phyloP scores from a whole-genome alignment of 2,888 invertebrate genomes.

The Andrena flavipes region DNA sequence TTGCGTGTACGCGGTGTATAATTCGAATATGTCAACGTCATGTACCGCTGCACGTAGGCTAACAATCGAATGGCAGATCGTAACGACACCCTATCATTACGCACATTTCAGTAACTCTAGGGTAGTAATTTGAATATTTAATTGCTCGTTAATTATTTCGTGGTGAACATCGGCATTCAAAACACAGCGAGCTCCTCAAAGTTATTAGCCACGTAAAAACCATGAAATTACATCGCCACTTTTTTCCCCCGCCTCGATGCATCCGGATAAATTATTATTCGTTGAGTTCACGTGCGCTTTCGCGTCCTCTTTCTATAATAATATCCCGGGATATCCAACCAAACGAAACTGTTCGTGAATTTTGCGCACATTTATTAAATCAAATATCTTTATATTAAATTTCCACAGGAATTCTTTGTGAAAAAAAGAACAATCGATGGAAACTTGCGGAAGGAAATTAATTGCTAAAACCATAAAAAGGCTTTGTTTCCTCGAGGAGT shows the following conservation, averaged over 20 bases:
- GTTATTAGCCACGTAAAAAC: neutral
- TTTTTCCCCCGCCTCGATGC: neutral
- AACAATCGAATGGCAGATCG: constrained; percentile 40
- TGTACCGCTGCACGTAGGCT: constrained; percentile 26
- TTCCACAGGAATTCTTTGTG: no score
- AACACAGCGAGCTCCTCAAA: neutral
- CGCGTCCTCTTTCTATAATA: no score
- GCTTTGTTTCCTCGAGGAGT: no score
- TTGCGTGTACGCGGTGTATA: constrained; percentile 38
- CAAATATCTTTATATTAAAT: no score
- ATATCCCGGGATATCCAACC: neutral
- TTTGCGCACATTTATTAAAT: neutral
- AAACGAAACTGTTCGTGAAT: neutral
- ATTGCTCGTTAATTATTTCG: constrained; percentile 21
- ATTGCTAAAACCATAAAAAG: no score
- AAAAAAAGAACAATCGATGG: no score
- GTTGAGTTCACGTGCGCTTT: no score
- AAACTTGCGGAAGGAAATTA: no score
- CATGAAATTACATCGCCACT: neutral
- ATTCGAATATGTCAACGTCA: constrained; percentile 60
- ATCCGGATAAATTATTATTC: neutral
- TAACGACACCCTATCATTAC: constrained; percentile 44
- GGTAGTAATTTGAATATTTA: constrained; percentile 31
- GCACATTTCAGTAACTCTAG: constrained; percentile 20
- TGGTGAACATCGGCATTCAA: constrained; percentile 5